Conservation (phyloP, 1,140 invertebrate genomes). For the Ips nitidus region DNA sequence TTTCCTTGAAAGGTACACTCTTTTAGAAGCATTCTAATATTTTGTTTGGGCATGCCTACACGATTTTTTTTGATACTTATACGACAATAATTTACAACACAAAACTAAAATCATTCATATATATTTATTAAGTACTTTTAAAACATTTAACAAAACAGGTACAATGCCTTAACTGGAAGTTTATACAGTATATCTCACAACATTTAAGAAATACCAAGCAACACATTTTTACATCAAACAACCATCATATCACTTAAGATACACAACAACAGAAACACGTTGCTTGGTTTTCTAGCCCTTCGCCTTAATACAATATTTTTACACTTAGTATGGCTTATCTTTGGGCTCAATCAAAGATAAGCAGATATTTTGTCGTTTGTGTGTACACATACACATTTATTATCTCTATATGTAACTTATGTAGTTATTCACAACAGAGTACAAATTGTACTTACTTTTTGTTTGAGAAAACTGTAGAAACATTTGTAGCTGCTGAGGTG, state of each 20-base stretch:
- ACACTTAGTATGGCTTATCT: background rate
- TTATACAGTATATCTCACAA: constrained; percentile 17
- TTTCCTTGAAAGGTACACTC: too few species aligned
- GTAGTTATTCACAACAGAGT: constrained; percentile 25
- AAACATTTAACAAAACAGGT: constrained; percentile 38
- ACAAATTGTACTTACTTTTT: constrained; percentile 29
- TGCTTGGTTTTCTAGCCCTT: background rate
- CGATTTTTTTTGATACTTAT: too few species aligned
- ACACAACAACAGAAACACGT: background rate
- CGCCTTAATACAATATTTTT: too few species aligned
- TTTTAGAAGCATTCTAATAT: too few species aligned
- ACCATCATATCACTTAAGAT: background rate
- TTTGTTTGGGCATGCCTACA: too few species aligned
- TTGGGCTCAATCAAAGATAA: constrained; percentile 30
- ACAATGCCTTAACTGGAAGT: constrained; percentile 29
- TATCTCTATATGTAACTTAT: background rate
- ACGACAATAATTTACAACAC: too few species aligned
- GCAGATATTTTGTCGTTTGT: background rate
- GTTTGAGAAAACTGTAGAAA: background rate
- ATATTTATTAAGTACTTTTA: constrained; percentile 29
- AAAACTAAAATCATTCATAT: background rate
- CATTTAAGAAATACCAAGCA: constrained; percentile 5
- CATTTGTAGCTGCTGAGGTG: too few species aligned
- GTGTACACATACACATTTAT: background rate
- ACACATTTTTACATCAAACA: constrained; percentile 3